Percentiles rank a stretch among this genome's conserved stretches.
phyloP scores from a whole-genome alignment of 2,888 invertebrate species.

The Rhamphomyia laevipes region DNA sequence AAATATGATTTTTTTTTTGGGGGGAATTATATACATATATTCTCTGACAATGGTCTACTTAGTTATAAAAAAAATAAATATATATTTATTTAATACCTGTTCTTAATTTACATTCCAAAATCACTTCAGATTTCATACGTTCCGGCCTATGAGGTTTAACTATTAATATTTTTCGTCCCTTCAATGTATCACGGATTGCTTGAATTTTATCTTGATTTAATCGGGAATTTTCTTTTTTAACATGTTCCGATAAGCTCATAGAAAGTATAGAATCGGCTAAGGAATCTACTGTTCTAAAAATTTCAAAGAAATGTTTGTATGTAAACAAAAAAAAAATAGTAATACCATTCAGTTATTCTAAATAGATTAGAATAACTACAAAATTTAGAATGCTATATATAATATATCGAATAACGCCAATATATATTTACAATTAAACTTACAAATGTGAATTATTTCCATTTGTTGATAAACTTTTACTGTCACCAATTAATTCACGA shows the following conservation, averaged over 20 bases:
- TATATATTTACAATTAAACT: background rate
- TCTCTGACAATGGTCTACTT: background rate
- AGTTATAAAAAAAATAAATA: background rate
- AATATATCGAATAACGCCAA: too few species aligned
- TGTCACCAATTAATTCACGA: background rate
- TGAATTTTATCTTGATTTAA: conserved; percentile 26
- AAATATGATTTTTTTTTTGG: background rate
- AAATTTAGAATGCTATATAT: too few species aligned
- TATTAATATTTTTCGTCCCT: conserved; percentile 23
- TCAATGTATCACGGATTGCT: conserved; percentile 23
- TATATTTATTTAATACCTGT: conserved; percentile 11
- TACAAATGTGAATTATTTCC: conserved; percentile 1
- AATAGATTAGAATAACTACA: too few species aligned
- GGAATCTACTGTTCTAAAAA: conserved; percentile 27
- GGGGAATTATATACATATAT: background rate
- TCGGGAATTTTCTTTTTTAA: conserved; percentile 24
- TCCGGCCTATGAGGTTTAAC: conserved; percentile 34
- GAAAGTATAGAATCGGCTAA: conserved; percentile 35
- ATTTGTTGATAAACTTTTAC: background rate
- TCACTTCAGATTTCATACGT: conserved; percentile 34
- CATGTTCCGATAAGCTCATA: conserved; percentile 27
- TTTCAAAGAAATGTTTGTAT: too few species aligned
- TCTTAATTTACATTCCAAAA: conserved; percentile 29
- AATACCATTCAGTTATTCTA: background rate
- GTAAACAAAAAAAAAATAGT: too few species aligned